Evolutionary conservation across 1,140 invertebrate species (phyloP).

Genomic region (Eulimnadia texana): DNA sequence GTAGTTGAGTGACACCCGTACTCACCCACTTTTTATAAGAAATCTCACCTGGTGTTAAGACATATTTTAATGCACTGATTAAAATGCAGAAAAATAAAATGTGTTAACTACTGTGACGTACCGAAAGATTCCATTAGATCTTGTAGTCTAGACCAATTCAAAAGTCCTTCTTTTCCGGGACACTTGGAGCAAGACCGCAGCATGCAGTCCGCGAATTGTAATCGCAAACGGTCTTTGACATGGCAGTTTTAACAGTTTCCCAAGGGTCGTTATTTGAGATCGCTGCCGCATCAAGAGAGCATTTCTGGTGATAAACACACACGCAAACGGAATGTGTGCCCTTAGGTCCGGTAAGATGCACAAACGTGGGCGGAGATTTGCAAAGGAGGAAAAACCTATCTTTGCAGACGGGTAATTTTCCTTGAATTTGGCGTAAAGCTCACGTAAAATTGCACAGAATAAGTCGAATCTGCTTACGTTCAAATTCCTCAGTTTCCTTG

Average conservation of each 20-base stretch:
- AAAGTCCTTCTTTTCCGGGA: not conserved
- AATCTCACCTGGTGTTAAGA: too few relatives aligned
- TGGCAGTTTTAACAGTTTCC: not conserved
- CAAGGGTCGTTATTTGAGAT: not conserved
- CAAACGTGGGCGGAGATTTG: not conserved
- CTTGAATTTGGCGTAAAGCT: not conserved
- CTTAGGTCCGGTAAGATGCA: not conserved
- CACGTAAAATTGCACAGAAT: not conserved
- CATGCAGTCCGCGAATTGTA: not conserved
- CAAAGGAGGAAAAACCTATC: not conserved
- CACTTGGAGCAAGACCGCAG: not conserved
- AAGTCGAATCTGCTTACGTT: not conserved
- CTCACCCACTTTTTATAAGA: not conserved
- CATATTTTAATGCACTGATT: too few relatives aligned
- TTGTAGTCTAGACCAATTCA: not conserved
- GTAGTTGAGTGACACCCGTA: not conserved
- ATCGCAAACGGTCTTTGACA: not conserved
- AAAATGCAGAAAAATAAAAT: too few relatives aligned
- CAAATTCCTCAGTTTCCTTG: not conserved
- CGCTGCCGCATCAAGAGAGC: not conserved
- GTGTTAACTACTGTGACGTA: not conserved
- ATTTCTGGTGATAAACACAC: not conserved
- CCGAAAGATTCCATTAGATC: not conserved
- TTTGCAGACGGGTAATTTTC: not conserved
- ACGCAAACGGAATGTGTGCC: not conserved